These are phyloP conservation scores for Tenthredo amoena DNA, from an alignment of 2,888 invertebrate species.

Conservation along the genomic window DNA sequence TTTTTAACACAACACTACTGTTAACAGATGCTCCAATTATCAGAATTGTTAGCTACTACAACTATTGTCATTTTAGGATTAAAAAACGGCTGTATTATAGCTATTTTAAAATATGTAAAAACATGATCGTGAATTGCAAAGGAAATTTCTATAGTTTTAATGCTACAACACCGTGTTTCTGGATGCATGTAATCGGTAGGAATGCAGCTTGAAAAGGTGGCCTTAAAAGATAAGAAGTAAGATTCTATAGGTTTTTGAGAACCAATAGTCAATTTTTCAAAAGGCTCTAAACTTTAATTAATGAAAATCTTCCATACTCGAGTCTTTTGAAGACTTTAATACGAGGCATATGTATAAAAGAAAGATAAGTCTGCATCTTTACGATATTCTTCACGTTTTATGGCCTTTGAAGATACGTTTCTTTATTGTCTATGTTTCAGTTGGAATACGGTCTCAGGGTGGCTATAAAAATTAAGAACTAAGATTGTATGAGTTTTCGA, in stretches of 20 bases:
- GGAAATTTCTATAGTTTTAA: neutral
- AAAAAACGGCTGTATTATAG: neutral
- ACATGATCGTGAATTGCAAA: neutral
- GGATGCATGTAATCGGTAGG: neutral
- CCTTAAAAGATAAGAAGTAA: neutral
- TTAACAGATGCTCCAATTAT: neutral
- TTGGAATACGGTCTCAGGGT: too few species aligned
- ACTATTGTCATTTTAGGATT: neutral
- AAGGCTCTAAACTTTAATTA: neutral
- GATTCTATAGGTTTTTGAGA: neutral
- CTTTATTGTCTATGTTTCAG: constrained; percentile 12
- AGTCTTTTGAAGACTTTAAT: neutral
- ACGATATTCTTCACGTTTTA: neutral
- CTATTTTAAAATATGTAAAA: too few species aligned
- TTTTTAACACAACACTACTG: neutral
- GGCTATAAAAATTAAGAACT: too few species aligned
- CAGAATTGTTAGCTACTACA: neutral
- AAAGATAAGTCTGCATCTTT: neutral
- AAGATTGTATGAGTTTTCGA: too few species aligned
- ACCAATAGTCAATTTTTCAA: neutral
- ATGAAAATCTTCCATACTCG: too few species aligned
- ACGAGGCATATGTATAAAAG: neutral
- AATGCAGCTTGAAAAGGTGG: neutral
- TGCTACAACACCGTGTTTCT: neutral
- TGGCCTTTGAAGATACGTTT: neutral